Base-by-base conservation (phyloP, 37 sponge, comb jelly and placozoan genomes). In the Petrosia ficiformis region DNA sequence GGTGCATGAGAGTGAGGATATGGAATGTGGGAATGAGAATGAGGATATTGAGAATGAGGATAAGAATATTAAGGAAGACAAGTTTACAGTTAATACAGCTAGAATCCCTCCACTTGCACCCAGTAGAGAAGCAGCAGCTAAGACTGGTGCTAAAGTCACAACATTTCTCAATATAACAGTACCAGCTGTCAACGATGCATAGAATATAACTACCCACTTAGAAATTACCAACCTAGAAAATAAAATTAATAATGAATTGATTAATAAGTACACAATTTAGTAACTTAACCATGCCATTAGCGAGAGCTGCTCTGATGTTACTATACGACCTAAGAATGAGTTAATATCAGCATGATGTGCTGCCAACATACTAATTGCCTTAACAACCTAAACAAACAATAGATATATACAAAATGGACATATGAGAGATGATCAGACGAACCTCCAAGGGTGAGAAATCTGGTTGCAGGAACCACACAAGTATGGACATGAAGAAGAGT, bases 391-490 rank as follows among this genome's bases (percentile, higher is more conserved):
- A 4, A 82, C 38, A 43, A 58, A 28, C 11, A n/a, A n/a, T n/a
- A n/a, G n/a, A n/a, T n/a, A n/a, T n/a, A n/a, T n/a, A n/a, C n/a
- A n/a, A n/a, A n/a, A n/a, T n/a, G n/a, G n/a, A n/a, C n/a, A n/a
- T n/a, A n/a, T n/a, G n/a, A n/a, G n/a, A n/a, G n/a, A n/a, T n/a
- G n/a, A n/a, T n/a, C n/a, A n/a, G n/a, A n/a, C n/a, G n/a, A 30
- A 85, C 86, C 71, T 85, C 74, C 0, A 4, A 37, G 29, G 73
- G 39, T 69, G 52, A 70, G 67, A 81, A 87, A 67, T 87, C 82
- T 40, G 89, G 89, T 41, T 88, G 89, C 42, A 88, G 76, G 33
- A 79, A 0, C 26, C 73, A 54, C 14, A 88, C 70, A 40, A 88
- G 67, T 8, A 75, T 56, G 8, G 89, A 60, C 63, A 88, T 33